These are phyloP conservation scores for Lagria hirta DNA, from an alignment of 2,888 invertebrate species.

Conservation along the genomic window DNA sequence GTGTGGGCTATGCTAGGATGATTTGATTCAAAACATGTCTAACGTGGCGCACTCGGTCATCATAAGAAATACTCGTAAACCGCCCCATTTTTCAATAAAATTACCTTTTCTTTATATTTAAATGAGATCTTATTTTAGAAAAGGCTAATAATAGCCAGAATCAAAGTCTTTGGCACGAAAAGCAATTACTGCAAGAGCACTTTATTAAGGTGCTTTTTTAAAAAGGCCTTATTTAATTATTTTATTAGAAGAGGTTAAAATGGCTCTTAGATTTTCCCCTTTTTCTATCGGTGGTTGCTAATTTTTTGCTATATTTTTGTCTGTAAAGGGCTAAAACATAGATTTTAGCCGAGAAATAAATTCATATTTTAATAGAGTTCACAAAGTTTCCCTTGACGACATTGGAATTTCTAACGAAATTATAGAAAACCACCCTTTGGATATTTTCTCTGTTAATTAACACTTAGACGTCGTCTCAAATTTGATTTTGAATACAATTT, in stretches of 20 bases:
- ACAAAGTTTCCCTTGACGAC: constrained; percentile 8
- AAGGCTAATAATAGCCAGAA: too few relatives aligned
- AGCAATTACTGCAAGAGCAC: background rate
- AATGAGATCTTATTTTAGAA: too few relatives aligned
- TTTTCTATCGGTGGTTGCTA: background rate
- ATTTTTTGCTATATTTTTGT: constrained; percentile 3
- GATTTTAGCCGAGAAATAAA: constrained; percentile 10
- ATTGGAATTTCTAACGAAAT: constrained; percentile 13
- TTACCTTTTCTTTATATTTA: too few relatives aligned
- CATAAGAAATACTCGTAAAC: too few relatives aligned
- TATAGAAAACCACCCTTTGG: constrained; percentile 14
- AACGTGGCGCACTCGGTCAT: too few relatives aligned
- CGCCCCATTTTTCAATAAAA: too few relatives aligned
- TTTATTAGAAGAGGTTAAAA: background rate
- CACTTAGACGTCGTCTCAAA: constrained; percentile 6
- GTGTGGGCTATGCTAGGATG: too few relatives aligned
- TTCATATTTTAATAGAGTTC: constrained; percentile 12
- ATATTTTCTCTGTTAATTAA: constrained; percentile 12
- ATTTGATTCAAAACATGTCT: too few relatives aligned
- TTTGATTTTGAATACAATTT: too few relatives aligned
- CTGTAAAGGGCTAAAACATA: background rate
- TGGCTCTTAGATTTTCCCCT: background rate
- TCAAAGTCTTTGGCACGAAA: too few relatives aligned
- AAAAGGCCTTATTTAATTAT: too few relatives aligned
- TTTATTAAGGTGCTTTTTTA: too few relatives aligned